Base-by-base conservation (phyloP, 2,797 vertebrate species). In the Cercopithecus mitis region DNA sequence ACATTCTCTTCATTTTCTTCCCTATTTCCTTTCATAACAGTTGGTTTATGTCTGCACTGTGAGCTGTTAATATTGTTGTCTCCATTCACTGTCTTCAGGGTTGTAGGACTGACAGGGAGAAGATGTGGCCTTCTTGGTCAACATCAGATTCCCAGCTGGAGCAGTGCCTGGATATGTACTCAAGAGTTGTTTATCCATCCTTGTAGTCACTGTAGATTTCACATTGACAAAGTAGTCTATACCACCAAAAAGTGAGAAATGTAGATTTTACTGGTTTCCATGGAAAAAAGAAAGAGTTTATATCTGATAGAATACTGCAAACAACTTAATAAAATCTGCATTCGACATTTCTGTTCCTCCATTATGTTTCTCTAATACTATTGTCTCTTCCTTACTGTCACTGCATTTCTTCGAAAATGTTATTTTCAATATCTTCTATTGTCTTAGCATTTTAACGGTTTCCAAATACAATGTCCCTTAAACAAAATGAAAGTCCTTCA, bases 381-480 rank as follows among this genome's bases (percentile, higher is more conserved):
- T 79, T 67, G 20, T 4, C 2, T 81, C n/a, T 73, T 73, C 13
- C 41, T 92, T 88, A 25, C 45, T 61, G 81, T 82, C 43, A 27
- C 30, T 58, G 5, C 5, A 22, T 43, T 93, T 96, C 41, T 83
- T 39, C 82, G 50, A 70, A 92, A 96, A 20, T 1, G 57, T 4
- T 15, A 84, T 87, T 95, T 93, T 24, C 25, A 77, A 43, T 88
- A 90, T n/a, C n/a, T 1, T 52, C 8, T 57, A 47, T 72, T 88
- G 50, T 82, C 15, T 82, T 77, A 83, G 19, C 25, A 77, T 94
- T 91, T 98, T 97, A 72, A 45, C 5, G 84, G 39, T 79, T 33
- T 10, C 5, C 13, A 97, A 76, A 82, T 57, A 81, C 7, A 7
- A 52, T 17, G 2, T 80, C 5, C 33, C 36, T 15, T 43, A 22